A percentile compares a stretch with the other conserved stretches of the same genome.
phyloP scores from a whole-genome alignment of 2,888 invertebrate genomes.

The Temnothorax unifasciatus region DNA sequence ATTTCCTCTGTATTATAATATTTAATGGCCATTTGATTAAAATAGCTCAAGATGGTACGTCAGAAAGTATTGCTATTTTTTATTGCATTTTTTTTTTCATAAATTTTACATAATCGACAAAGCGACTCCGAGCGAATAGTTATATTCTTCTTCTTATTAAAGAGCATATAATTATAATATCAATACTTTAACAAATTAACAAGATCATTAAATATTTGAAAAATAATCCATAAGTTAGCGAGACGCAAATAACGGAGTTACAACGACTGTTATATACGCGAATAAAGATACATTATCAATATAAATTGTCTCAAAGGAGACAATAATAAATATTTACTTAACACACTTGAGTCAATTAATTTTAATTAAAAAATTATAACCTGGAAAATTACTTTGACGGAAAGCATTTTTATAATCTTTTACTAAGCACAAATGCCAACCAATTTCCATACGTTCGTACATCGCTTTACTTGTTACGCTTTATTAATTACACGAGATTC shows the following conservation, averaged over 20 bases:
- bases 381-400: neutral
- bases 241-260: neutral
- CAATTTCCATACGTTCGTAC: neutral
- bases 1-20: slow-evolving; percentile 38
- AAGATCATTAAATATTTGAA: neutral
- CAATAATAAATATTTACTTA: neutral
- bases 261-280: neutral
- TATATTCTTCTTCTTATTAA: neutral
- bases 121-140: neutral
- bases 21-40: slow-evolving; percentile 19
- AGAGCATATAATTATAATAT: neutral
- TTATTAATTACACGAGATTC: neutral
- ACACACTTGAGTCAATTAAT: neutral
- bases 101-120: neutral
- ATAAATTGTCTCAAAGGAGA: neutral
- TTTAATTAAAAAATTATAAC: neutral
- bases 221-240: neutral
- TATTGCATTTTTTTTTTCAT: neutral
- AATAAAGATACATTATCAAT: neutral
- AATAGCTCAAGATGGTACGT: slow-evolving; percentile 4
- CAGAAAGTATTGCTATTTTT: neutral
- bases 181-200: slow-evolving; percentile 1
- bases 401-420: neutral
- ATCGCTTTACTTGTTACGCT: neutral
- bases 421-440: neutral